phyloP scores from a whole-genome alignment of 1,140 invertebrate species.

The Trypoxylus dichotomus region DNA sequence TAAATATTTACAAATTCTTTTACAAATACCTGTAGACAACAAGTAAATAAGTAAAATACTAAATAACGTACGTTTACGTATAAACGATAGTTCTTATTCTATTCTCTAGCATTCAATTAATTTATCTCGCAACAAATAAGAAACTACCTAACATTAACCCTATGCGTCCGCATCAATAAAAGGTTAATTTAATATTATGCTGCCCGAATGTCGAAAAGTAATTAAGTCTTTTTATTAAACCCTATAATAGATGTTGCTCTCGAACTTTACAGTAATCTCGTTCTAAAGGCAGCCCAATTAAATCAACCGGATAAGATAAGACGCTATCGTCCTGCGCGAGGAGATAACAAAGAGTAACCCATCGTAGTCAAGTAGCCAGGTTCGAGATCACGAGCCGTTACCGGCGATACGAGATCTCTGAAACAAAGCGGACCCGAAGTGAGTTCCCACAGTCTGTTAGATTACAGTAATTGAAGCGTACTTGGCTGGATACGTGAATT shows the following conservation, averaged over 20 bases:
- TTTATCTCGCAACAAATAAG: constrained; percentile 8
- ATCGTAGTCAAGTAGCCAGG: constrained; percentile 7
- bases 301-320: constrained; percentile 28
- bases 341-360: constrained; percentile 16
- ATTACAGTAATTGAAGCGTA: neutral
- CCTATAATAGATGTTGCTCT: constrained; percentile 20
- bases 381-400: neutral
- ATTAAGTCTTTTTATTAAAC: constrained; percentile 25
- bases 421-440: constrained; percentile 13
- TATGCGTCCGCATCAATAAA: neutral
- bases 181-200: constrained; percentile 21
- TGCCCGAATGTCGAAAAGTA: constrained; percentile 6
- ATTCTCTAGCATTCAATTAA: neutral
- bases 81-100: neutral
- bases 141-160: constrained; percentile 2
- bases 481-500: neutral
- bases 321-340: neutral
- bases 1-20: too few species aligned
- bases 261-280: constrained; percentile 21
- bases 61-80: too few species aligned
- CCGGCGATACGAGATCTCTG: constrained; percentile 5
- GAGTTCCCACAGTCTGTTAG: constrained; percentile 18
- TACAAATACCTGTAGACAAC: too few species aligned
- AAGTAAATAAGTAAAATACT: too few species aligned
- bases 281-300: constrained; percentile 12